phyloP scores from a whole-genome alignment of 2,888 invertebrate genomes.

The Calliscelio sp. region DNA sequence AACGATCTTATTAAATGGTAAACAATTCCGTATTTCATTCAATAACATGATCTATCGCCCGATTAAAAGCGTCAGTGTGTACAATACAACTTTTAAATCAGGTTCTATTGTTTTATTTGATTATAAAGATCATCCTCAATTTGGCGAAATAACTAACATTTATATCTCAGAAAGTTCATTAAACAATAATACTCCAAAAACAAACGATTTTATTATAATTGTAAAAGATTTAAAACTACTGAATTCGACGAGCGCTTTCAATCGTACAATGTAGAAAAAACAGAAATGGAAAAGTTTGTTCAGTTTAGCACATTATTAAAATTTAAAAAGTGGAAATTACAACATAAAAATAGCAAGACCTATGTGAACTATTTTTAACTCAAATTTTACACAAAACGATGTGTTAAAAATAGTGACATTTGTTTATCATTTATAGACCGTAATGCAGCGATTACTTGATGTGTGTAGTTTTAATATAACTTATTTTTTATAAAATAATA shows the following conservation, averaged over 20 bases:
- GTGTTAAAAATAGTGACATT: too few species aligned
- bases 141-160: not conserved
- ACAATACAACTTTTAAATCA: not conserved
- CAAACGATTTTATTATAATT: not conserved
- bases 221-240: not conserved
- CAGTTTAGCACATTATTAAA: not conserved
- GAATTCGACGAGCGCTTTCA: not conserved
- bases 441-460: too few species aligned
- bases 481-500: too few species aligned
- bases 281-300: not conserved
- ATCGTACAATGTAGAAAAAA: not conserved
- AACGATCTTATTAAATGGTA: not conserved
- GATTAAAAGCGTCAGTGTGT: not conserved
- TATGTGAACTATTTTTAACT: not conserved
- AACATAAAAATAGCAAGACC: not conserved
- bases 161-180: not conserved
- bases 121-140: not conserved
- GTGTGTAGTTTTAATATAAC: too few species aligned
- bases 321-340: not conserved
- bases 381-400: too few species aligned
- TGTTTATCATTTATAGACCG: too few species aligned
- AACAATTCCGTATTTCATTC: not conserved
- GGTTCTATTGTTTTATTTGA: not conserved
- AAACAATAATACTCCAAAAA: not conserved
- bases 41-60: not conserved